Evolutionary conservation across 1,140 invertebrate species (phyloP), one percentile per base, ranked within the genome.

Genomic region (Lepidurus arcticus): DNA sequence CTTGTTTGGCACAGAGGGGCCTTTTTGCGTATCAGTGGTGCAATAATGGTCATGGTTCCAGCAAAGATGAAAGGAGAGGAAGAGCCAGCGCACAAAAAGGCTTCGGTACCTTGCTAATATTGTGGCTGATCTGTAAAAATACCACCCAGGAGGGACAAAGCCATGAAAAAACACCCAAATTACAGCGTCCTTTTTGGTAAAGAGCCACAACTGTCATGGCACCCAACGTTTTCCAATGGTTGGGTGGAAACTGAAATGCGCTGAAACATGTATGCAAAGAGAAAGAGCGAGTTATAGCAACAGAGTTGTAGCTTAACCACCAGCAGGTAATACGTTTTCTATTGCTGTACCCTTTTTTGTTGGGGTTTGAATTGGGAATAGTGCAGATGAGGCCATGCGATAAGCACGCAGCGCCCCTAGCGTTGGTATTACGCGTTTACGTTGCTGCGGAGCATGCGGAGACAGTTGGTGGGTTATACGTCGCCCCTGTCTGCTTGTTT

Each of bases 111-210:
- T 7, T 13, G 21, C 9, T 21, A 65, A 65, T 16, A 65, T 65
- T 65, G 21, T 65, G 53, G 53, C n/a, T 65, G 53, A 65, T 65
- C 53, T 65, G 53, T 65, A 65, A 65, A 65, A 65, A 65, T 65
- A 21, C 53, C 53, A 65, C 53, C 53, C 53, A 65, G 47, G 47
- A 1, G 45, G 16, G 8, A n/a, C n/a, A 16, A 3, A 65, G 53
- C 53, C 53, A 7, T 1, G 1, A 21, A 7, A 65, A 21, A 7
- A 10, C 53, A 65, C 16, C 13, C 6, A 21, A 7, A 13, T 10
- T 47, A 47, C 10, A 1, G 10, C 16, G 45, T 9, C 53, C 13
- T 65, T 65, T 9, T 5, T 7, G 21, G 53, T 65, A 9, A 65
- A 65, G 13, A 21, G 53, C 16, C 8, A 21, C 53, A 65, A 65